phyloP scores from a whole-genome alignment of 2,797 vertebrate genomes.

The Anisognathus igniventris region DNA sequence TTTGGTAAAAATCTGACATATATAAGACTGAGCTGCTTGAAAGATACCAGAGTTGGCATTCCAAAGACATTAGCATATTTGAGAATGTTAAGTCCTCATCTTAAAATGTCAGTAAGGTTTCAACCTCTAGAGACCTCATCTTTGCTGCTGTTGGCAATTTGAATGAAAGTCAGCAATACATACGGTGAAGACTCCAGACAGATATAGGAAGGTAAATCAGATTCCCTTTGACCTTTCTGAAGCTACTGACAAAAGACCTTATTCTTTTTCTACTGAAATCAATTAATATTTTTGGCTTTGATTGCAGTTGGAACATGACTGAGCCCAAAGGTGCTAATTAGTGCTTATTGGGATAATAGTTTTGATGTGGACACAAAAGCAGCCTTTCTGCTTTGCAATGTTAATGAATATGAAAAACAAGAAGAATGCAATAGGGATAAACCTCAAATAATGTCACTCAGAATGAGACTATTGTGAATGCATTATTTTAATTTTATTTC shows the following conservation, averaged over 20 bases:
- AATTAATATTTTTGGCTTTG: neutral
- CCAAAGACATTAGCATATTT: neutral
- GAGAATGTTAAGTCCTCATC: neutral
- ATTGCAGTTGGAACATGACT: neutral
- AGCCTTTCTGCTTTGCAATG: slow-evolving; percentile 13
- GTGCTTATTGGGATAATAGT: slow-evolving; percentile 3
- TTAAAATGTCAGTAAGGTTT: neutral
- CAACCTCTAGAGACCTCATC: neutral
- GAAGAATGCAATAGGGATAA: neutral
- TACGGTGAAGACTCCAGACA: neutral
- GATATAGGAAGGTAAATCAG: neutral
- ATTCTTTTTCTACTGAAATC: neutral
- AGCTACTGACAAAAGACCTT: neutral
- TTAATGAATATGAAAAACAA: slow-evolving; percentile 5
- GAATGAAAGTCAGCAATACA: neutral
- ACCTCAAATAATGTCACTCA: neutral
- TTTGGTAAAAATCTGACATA: neutral
- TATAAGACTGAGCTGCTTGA: neutral
- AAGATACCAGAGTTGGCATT: neutral
- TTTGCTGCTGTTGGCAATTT: neutral
- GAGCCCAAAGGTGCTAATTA: slow-evolving; percentile 52
- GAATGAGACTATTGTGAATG: neutral
- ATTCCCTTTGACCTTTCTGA: neutral
- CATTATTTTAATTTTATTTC: neutral
- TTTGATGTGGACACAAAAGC: slow-evolving; percentile 42